These are phyloP conservation scores for Colistium nudipinnis DNA, from an alignment of 2,113 vertebrate genomes.

Conservation along the genomic window DNA sequence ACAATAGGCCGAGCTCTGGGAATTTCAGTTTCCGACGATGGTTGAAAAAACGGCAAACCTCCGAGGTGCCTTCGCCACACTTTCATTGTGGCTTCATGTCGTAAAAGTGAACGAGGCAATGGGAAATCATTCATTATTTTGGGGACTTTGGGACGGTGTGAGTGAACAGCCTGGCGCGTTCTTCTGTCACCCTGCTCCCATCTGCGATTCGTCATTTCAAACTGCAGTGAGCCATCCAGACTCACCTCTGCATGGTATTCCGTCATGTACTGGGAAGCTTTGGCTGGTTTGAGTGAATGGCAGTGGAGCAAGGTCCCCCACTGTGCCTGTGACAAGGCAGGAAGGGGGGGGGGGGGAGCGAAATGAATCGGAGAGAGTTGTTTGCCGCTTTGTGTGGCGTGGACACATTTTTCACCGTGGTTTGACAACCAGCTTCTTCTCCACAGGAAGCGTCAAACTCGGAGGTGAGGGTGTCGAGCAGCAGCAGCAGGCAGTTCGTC, in stretches of 20 bases:
- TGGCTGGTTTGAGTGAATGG: slow-evolving; percentile 36
- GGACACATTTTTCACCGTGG: slow-evolving; percentile 5
- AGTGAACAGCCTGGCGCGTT: slow-evolving; percentile 50
- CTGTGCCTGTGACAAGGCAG: slow-evolving; percentile 14
- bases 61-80: slow-evolving; percentile 11
- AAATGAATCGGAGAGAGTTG: slow-evolving; percentile 6
- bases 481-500: slow-evolving; percentile 73
- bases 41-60: slow-evolving; percentile 31
- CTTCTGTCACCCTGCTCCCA: slow-evolving; percentile 43
- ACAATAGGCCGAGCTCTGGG: slow-evolving; percentile 13
- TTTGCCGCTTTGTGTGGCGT: slow-evolving; percentile 10
- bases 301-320: slow-evolving; percentile 19
- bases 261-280: slow-evolving; percentile 40
- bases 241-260: slow-evolving; percentile 59
- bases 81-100: not conserved
- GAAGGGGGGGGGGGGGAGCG: too few species aligned
- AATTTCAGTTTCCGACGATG: slow-evolving; percentile 20
- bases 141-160: slow-evolving; percentile 8
- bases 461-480: slow-evolving; percentile 74
- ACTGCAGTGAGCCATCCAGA: slow-evolving; percentile 46
- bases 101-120: slow-evolving; percentile 24
- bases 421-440: slow-evolving; percentile 65
- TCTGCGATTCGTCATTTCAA: slow-evolving; percentile 65
- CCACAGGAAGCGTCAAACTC: slow-evolving; percentile 82
- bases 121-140: slow-evolving; percentile 18